These are phyloP conservation scores for Perdita meconis DNA, from an alignment of 2,888 invertebrate genomes.

Conservation along the genomic window DNA sequence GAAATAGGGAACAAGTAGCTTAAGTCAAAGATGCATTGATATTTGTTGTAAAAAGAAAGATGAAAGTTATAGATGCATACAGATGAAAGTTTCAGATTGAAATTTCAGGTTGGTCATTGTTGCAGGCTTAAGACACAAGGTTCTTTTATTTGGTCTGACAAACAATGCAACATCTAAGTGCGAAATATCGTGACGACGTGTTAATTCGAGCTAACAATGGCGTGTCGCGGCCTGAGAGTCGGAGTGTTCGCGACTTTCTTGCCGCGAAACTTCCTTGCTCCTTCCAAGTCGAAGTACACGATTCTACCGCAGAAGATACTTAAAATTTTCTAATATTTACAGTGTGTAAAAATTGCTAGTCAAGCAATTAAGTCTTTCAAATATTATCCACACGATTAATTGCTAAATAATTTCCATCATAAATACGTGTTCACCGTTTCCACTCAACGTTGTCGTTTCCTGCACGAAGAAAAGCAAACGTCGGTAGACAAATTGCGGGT, in stretches of 20 bases:
- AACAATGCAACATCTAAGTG: slow-evolving; percentile 70
- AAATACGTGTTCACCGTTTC: no score
- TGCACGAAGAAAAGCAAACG: slow-evolving; percentile 16
- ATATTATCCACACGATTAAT: no score
- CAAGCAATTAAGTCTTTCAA: no score
- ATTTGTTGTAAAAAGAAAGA: background rate
- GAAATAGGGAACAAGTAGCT: no score
- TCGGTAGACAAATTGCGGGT: slow-evolving; percentile 25
- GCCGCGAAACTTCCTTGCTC: slow-evolving; percentile 32
- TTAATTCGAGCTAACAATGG: slow-evolving; percentile 77
- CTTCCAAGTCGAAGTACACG: slow-evolving; percentile 17
- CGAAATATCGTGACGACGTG: slow-evolving; percentile 83
- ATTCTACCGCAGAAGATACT: slow-evolving; percentile 3
- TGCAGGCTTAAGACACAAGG: background rate
- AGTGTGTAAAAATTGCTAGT: no score
- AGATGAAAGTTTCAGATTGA: background rate
- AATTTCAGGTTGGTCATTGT: background rate
- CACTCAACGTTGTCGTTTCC: no score
- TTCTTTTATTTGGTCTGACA: slow-evolving; percentile 38
- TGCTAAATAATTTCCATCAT: no score
- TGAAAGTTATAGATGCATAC: background rate
- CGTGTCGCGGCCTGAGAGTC: slow-evolving; percentile 62
- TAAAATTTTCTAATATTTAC: no score
- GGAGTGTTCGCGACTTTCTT: no score
- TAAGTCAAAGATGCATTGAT: no score